These are phyloP conservation scores for Engraulis encrasicolus DNA, from an alignment of 2,113 vertebrate genomes.

Conservation along the genomic window DNA sequence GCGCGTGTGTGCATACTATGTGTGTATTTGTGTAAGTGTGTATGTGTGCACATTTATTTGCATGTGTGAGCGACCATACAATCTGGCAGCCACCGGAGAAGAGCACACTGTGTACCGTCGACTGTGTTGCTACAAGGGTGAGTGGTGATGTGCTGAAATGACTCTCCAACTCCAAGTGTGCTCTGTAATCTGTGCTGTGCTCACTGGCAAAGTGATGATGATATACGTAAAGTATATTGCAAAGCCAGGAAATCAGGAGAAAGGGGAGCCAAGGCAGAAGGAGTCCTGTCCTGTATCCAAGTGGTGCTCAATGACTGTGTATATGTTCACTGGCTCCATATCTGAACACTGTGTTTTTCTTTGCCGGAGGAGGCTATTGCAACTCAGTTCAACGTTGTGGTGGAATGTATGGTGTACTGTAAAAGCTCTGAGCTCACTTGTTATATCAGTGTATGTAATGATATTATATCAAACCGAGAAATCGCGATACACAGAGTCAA, in stretches of 20 bases:
- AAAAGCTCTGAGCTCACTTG: no score
- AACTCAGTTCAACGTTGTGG: no score
- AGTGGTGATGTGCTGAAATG: neutral
- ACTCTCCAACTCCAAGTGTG: neutral
- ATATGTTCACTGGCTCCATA: neutral
- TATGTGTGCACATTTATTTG: no score
- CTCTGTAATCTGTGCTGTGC: neutral
- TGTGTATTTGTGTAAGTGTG: no score
- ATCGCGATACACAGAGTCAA: no score
- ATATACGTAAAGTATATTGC: no score
- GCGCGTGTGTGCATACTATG: no score
- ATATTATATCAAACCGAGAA: no score
- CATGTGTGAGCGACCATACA: neutral
- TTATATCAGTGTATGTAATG: no score
- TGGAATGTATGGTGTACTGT: no score
- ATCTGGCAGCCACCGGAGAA: neutral
- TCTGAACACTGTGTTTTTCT: neutral
- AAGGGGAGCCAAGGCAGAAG: neutral
- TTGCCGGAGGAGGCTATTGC: no score
- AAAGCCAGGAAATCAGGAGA: neutral
- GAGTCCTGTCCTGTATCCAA: neutral
- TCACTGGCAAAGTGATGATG: neutral
- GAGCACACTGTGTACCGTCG: neutral
- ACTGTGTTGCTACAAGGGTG: neutral
- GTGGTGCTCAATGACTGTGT: neutral